A percentile compares a stretch with the other conserved stretches of the same genome.
Conservation (phyloP, 2,113 vertebrate species). For the Mustelus asterias region DNA sequence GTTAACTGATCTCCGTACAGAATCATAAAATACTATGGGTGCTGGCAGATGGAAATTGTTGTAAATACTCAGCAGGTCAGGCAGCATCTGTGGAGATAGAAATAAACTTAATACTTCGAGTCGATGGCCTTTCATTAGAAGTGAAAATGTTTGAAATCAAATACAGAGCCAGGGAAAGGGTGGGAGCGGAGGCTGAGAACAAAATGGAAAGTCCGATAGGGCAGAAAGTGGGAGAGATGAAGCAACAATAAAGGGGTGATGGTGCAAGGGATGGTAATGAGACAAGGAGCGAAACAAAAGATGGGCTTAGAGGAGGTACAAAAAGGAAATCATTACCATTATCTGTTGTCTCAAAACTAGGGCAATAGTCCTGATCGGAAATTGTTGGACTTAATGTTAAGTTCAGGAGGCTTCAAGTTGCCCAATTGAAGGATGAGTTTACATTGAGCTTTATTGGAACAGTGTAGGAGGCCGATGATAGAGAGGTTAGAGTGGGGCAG, state of each 20-base stretch:
- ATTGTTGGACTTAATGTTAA: not conserved
- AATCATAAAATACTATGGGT: not conserved
- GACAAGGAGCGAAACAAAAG: not conserved
- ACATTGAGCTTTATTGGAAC: not conserved
- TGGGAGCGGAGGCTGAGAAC: not conserved
- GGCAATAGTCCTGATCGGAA: not conserved
- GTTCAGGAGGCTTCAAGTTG: not conserved
- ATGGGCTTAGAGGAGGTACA: not conserved
- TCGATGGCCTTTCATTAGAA: not conserved
- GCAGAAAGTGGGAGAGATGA: not conserved
- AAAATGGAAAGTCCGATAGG: not conserved
- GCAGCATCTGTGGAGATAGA: not conserved
- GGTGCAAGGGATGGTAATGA: not conserved
- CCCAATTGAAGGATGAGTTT: not conserved
- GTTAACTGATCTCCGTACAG: not conserved
- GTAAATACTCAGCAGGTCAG: too few species aligned
- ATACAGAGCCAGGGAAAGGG: too few species aligned
- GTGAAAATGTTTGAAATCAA: not conserved
- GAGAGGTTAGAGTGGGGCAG: not conserved
- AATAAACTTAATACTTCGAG: not conserved
- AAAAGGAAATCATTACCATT: not conserved
- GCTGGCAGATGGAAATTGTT: not conserved
- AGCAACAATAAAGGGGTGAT: not conserved
- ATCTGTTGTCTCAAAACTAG: not conserved
- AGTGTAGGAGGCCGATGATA: not conserved